Percentiles rank a stretch among this genome's conserved stretches.
Conservation (phyloP, 2,888 invertebrate species). For the Phasia obesa region DNA sequence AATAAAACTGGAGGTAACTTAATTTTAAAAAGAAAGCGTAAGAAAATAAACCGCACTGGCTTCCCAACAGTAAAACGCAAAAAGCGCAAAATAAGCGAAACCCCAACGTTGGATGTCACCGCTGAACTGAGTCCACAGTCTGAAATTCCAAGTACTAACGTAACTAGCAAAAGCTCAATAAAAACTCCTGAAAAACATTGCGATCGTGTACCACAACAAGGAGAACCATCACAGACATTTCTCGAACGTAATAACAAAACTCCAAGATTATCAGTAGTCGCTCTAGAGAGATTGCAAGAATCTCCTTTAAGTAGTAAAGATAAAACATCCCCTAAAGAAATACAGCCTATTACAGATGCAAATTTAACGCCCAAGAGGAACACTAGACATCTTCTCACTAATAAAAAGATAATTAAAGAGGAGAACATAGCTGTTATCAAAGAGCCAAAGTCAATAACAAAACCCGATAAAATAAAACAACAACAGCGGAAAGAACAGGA, state of each 20-base stretch:
- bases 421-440: slow-evolving; percentile 23
- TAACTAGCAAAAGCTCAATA: neutral
- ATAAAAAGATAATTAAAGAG: slow-evolving; percentile 53
- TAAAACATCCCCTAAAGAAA: slow-evolving; percentile 52
- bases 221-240: slow-evolving; percentile 87
- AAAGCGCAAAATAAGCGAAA: slow-evolving; percentile 85
- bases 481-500: slow-evolving; percentile 23
- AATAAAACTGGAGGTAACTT: slow-evolving; percentile 80
- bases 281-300: slow-evolving; percentile 85
- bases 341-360: neutral
- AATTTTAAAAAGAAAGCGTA: slow-evolving; percentile 85
- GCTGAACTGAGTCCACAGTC: slow-evolving; percentile 53
- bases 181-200: slow-evolving; percentile 78
- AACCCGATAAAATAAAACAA: slow-evolving; percentile 3
- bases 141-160: slow-evolving; percentile 26
- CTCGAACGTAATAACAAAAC: slow-evolving; percentile 84
- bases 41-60: slow-evolving; percentile 93
- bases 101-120: slow-evolving; percentile 61
- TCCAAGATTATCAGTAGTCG: slow-evolving; percentile 85
- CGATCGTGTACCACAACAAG: slow-evolving; percentile 88
- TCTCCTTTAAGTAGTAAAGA: slow-evolving; percentile 72
- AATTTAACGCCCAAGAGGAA: slow-evolving; percentile 50
- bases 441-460: slow-evolving; percentile 2
- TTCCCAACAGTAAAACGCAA: slow-evolving; percentile 93
- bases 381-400: slow-evolving; percentile 46